Base-by-base conservation (phyloP, 2,797 vertebrate genomes). In the Peromyscus attwateri region DNA sequence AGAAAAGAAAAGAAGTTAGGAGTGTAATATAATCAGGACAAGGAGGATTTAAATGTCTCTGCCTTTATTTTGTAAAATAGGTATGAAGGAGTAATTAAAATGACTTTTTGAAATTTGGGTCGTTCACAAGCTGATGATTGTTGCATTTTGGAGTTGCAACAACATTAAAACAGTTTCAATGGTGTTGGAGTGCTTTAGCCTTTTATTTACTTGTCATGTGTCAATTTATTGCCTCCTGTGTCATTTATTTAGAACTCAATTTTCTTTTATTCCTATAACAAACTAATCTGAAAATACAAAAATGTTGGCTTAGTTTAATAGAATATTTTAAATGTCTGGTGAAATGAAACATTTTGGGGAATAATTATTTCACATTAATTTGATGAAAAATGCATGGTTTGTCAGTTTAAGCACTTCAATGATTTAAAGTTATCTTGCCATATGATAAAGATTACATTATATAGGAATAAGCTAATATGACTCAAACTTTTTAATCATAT, bases 221-320 rank as follows among this genome's bases (percentile, higher is more conserved):
- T 99, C 99, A 99, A 99, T 99, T 99, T 99, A 99, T 99, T 99
- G 99, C 99, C 99, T 99, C 99, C 99, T 98, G 99, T 99, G 99
- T 99, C 99, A 99, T 99, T 99, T 99, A 99, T 99, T 99, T 99
- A 99, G 99, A 99, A 98, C 98, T 99, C 98, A 98, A 98, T 98
- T 99, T 98, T 97, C 98, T 98, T 99, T 98, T 96, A 93, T 98
- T 98, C 98, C 98, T 98, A 98, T 98, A 98, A 96, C 97, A 97
- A 98, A 98, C 97, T 98, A 98, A 98, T 93, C 97, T 98, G 91
- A 97, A 98, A 96, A 97, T 98, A 97, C 97, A 99, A 98, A 99
- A 99, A 97, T 98, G 98, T 99, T 98, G 99, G 98, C 98, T 99
- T 99, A 99, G 98, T 93, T 99, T 98, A 94, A n/a, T 98, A 98